Base-by-base conservation (phyloP, 1,140 invertebrate species). In the Chrysoperla carnea region DNA sequence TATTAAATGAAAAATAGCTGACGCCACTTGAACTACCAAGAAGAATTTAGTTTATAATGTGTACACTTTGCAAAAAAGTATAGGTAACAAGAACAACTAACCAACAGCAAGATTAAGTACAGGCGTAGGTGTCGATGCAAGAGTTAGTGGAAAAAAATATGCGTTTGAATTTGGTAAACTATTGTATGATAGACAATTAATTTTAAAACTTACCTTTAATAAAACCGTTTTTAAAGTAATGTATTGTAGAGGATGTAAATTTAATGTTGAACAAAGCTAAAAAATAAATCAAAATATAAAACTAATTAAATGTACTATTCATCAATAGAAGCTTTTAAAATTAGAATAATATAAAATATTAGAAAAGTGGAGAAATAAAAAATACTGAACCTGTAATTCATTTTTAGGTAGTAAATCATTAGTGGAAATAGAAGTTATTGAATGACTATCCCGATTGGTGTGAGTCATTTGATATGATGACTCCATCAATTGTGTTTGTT, bases 151-250 rank as follows among this genome's bases (percentile, higher is more conserved):
- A n/a, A n/a, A n/a, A n/a, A n/a, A n/a, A n/a, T n/a, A n/a, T n/a
- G n/a, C n/a, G n/a, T n/a, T n/a, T n/a, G n/a, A n/a, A n/a, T n/a
- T n/a, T n/a, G n/a, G n/a, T n/a, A n/a, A n/a, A n/a, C n/a, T n/a
- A n/a, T n/a, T n/a, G n/a, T n/a, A n/a, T n/a, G n/a, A n/a, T n/a
- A n/a, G n/a, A n/a, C n/a, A n/a, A n/a, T n/a, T n/a, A n/a, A n/a
- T n/a, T n/a, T n/a, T n/a, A 36, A 8, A 45, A 51, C 48, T 56
- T 53, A 63, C 64, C 49, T 59, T 51, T 40, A 67, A 51, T 40
- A 71, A 57, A 28, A 69, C 52, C 0, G 68, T 66, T 54, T 75
- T 75, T 43, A 73, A 50, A 6, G 68, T 69, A 29, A 69, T 60
- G 55, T 72, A 75, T 46, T 69, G 65, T 33, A 68, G 60, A 31